Evolutionary conservation across 2,888 invertebrate species (phyloP).

Genomic region (Lithophane semibrunnea): DNA sequence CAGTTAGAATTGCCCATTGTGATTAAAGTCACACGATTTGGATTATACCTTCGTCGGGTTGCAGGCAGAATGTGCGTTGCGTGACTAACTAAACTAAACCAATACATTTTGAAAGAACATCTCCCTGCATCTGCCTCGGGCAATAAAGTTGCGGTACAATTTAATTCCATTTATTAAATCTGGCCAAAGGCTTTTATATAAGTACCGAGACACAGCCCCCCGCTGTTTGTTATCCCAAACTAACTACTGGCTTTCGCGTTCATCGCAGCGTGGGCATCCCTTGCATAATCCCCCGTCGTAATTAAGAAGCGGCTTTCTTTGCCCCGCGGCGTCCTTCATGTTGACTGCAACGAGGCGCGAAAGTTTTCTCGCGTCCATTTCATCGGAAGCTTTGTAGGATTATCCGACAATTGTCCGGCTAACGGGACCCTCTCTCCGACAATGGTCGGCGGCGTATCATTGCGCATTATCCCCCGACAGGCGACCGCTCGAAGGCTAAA

Average conservation of each 20-base stretch:
- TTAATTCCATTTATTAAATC: slow-evolving; percentile 73
- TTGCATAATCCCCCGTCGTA: slow-evolving; percentile 85
- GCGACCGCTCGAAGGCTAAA: slow-evolving; percentile 77
- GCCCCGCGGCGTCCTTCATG: slow-evolving; percentile 76
- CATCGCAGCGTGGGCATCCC: slow-evolving; percentile 79
- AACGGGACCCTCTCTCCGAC: slow-evolving; percentile 82
- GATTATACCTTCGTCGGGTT: not conserved
- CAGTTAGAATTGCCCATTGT: slow-evolving; percentile 52
- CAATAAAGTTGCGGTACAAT: slow-evolving; percentile 63
- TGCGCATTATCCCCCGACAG: slow-evolving; percentile 85
- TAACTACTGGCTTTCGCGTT: slow-evolving; percentile 77
- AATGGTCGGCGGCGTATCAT: slow-evolving; percentile 85
- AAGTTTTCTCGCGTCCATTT: slow-evolving; percentile 84
- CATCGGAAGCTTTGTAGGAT: slow-evolving; percentile 87
- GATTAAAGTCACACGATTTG: slow-evolving; percentile 44
- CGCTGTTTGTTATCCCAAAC: slow-evolving; percentile 85
- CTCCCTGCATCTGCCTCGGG: slow-evolving; percentile 51
- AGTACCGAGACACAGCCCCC: slow-evolving; percentile 73
- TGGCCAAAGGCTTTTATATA: slow-evolving; percentile 55
- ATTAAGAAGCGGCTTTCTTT: slow-evolving; percentile 85
- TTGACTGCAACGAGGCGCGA: slow-evolving; percentile 88
- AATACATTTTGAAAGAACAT: slow-evolving; percentile 32
- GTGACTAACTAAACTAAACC: slow-evolving; percentile 40
- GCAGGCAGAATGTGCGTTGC: slow-evolving; percentile 21
- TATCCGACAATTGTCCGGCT: slow-evolving; percentile 85